These are phyloP conservation scores for Metaphire vulgaris DNA, from an alignment of 1,140 invertebrate species.

Conservation along the genomic window DNA sequence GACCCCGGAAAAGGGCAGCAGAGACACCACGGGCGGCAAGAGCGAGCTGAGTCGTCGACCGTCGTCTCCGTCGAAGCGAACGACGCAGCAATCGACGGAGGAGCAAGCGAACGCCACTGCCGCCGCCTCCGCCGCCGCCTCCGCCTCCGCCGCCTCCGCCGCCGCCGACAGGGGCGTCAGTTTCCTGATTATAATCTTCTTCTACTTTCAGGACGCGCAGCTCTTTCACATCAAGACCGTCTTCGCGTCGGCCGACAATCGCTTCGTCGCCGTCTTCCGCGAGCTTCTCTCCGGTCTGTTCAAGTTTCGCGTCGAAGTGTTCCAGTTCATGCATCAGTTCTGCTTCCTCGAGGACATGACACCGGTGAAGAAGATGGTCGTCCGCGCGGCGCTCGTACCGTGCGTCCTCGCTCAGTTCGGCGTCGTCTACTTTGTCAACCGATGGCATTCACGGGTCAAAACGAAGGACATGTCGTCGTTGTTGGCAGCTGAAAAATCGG, in stretches of 20 bases:
- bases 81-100: too few relatives aligned
- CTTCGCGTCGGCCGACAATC: slow-evolving; percentile 22
- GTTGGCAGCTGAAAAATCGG: not conserved
- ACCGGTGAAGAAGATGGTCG: too few relatives aligned
- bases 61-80: too few relatives aligned
- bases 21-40: too few relatives aligned
- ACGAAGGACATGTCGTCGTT: too few relatives aligned
- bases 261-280: slow-evolving; percentile 5
- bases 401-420: slow-evolving; percentile 23
- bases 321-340: slow-evolving; percentile 27
- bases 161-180: slow-evolving; percentile 21
- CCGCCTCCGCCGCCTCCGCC: too few relatives aligned
- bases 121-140: too few relatives aligned
- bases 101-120: not conserved
- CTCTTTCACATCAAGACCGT: slow-evolving; percentile 23
- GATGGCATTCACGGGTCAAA: slow-evolving; percentile 10
- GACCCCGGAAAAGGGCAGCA: too few relatives aligned
- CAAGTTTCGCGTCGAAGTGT: too few relatives aligned
- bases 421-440: slow-evolving; percentile 22
- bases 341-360: too few relatives aligned
- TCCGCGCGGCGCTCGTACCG: slow-evolving; percentile 13
- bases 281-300: slow-evolving; percentile 23
- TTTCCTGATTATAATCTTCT: slow-evolving; percentile 27
- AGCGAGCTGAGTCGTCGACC: too few relatives aligned
- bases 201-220: slow-evolving; percentile 27